Evolutionary conservation across 2,113 vertebrate species (phyloP).

Genomic region (Heliornis fulica): DNA sequence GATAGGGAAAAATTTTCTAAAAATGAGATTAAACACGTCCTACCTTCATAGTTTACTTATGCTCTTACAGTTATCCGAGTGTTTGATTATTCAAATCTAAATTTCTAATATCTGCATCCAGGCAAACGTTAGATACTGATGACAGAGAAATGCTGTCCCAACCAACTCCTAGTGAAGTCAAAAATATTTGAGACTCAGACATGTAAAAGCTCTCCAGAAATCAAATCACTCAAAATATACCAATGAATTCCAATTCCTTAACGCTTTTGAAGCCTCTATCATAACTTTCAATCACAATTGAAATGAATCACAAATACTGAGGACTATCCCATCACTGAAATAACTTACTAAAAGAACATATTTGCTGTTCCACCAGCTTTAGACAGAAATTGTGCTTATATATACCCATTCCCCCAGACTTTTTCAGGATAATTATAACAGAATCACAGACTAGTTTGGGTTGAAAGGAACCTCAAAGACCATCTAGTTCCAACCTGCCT

Average conservation of each 20-base stretch:
- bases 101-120: not conserved
- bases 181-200: not conserved
- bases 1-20: not conserved
- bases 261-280: not conserved
- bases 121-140: not conserved
- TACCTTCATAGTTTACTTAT: not conserved
- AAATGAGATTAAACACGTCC: not conserved
- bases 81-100: not conserved
- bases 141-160: not conserved
- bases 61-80: not conserved
- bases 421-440: not conserved
- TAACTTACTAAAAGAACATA: not conserved
- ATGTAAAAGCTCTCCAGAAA: not conserved
- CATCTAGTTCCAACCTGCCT: no score
- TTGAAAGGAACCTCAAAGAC: no score
- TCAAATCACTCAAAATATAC: not conserved
- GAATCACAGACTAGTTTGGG: no score
- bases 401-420: not conserved
- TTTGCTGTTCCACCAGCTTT: not conserved
- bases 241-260: not conserved
- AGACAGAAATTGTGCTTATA: not conserved
- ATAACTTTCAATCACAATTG: not conserved
- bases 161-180: not conserved
- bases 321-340: not conserved
- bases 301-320: not conserved